phyloP scores from a whole-genome alignment of 2,797 vertebrate genomes.

The Sciurus vulgaris region DNA sequence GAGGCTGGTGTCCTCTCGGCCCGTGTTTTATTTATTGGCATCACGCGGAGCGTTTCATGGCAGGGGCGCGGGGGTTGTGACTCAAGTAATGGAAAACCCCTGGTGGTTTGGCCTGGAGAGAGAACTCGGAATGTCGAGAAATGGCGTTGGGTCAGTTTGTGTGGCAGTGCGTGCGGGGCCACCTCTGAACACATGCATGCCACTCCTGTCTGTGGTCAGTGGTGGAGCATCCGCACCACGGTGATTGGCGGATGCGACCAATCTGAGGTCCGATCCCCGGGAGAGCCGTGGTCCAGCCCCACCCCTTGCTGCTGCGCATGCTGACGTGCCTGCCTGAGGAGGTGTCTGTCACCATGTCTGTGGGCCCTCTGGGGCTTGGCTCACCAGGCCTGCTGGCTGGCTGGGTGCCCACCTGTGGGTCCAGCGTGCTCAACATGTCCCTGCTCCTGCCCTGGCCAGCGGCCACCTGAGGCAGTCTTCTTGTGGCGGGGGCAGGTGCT shows the following conservation, averaged over 20 bases:
- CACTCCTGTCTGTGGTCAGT: not conserved
- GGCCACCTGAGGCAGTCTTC: not conserved
- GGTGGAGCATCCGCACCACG: no score
- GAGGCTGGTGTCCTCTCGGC: not conserved
- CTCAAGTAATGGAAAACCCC: not conserved
- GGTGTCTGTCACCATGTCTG: not conserved
- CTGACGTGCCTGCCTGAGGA: accelerated
- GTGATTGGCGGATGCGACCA: not conserved
- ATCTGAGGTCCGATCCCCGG: not conserved
- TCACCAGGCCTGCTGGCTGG: not conserved
- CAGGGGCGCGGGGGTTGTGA: not conserved
- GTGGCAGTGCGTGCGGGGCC: no score
- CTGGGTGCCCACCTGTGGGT: not conserved
- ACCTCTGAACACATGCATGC: accelerated
- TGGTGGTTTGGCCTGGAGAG: not conserved
- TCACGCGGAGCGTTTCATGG: not conserved
- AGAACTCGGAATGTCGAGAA: no score
- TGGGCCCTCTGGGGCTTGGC: no score
- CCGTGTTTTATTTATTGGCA: not conserved
- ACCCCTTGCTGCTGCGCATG: accelerated
- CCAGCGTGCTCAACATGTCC: accelerated
- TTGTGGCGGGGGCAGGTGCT: not conserved
- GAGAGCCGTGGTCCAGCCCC: no score
- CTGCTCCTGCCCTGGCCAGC: not conserved
- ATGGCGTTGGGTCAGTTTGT: no score